These are phyloP conservation scores for Psammodynastes pulverulentus DNA, from an alignment of 2,113 vertebrate species.

Conservation along the genomic window DNA sequence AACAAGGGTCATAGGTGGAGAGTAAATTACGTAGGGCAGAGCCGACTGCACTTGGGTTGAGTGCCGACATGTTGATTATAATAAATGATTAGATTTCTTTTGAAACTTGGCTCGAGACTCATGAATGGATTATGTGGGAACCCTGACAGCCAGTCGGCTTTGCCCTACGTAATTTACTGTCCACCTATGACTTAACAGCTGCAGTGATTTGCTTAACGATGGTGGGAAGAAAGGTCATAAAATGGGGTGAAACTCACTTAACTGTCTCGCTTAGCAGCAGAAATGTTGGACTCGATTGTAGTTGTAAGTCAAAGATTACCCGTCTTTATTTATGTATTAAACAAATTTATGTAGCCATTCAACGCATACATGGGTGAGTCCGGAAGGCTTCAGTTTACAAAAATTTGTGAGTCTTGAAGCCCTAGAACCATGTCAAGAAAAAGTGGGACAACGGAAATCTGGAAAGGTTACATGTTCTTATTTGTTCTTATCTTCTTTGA, in stretches of 20 bases:
- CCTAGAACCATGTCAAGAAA: not conserved
- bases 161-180: no score
- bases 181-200: not conserved
- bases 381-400: not conserved
- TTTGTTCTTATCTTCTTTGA: not conserved
- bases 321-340: not conserved
- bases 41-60: no score
- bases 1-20: no score
- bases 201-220: not conserved
- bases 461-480: not conserved
- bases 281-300: not conserved
- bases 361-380: not conserved
- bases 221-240: not conserved
- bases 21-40: no score
- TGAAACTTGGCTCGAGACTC: no score
- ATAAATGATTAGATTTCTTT: no score
- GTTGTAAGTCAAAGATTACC: not conserved
- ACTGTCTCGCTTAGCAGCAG: not conserved
- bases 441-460: not conserved
- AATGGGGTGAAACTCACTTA: not conserved
- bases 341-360: not conserved
- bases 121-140: no score
- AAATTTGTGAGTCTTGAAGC: not conserved
- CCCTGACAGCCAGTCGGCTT: no score
- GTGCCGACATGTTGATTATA: no score